Base-by-base conservation (phyloP, 2,888 invertebrate genomes). In the Meliscaeva auricollis region DNA sequence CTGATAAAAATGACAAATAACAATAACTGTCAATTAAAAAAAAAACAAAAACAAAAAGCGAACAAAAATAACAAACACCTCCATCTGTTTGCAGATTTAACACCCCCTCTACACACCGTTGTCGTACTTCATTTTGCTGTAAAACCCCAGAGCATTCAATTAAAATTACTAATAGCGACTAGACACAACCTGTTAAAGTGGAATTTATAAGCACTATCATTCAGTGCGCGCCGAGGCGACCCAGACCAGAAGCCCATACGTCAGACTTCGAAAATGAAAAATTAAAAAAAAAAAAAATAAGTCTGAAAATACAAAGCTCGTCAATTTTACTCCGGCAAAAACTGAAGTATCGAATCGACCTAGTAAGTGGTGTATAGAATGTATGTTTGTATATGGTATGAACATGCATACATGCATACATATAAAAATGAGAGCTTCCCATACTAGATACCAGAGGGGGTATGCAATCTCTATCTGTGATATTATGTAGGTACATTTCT, bases 101-200 rank as follows among this genome's bases (percentile, higher is more conserved):
- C 41, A 50, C 74, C 64, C 26, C n/a, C 52, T 15, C 70, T 38
- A 8, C 38, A 41, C 72, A n/a, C 52, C 73, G 48, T 44, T 46
- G 30, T 17, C 64, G 38, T 73, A 69, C 58, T 76, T 68, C 64
- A 69, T 56, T 72, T 38, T 38, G 13, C 13, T 66, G 35, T 54
- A 54, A 80, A 80, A 38, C 70, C 79, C 58, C 81, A 76, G 60
- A 69, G 60, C 69, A 73, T 81, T 76, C 80, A 85, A 85, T 85
- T 85, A 85, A 85, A 85, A 85, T 73, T 77, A 85, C 85, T 85
- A 81, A 85, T 85, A 81, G 76, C 76, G 85, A 80, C 85, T 85
- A 85, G 85, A 85, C 85, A 81, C 85, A 85, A 85, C 85, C 85
- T 85, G 85, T 81, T 85, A 85, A 85, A 85, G 85, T 85, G 85